These are phyloP conservation scores for Pantherophis alleghaniensis DNA, from an alignment of 2,797 vertebrate genomes.

Conservation along the genomic window DNA sequence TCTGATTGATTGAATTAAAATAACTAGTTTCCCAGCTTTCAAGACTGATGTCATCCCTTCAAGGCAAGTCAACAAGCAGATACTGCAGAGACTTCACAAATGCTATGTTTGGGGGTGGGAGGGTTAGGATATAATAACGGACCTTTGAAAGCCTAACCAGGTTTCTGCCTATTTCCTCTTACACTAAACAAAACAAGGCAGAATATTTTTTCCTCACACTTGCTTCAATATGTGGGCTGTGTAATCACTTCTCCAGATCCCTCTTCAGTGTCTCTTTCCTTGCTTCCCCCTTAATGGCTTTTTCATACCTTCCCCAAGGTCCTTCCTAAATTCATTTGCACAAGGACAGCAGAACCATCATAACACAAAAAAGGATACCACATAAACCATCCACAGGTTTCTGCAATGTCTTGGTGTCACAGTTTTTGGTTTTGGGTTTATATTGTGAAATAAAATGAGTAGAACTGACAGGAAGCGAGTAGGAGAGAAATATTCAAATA, in stretches of 20 bases:
- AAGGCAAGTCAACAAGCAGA: neutral
- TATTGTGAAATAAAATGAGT: neutral
- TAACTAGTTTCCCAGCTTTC: neutral
- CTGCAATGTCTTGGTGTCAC: neutral
- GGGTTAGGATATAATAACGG: neutral
- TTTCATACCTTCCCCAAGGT: neutral
- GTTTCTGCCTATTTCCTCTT: neutral
- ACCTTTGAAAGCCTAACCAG: neutral
- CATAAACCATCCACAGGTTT: neutral
- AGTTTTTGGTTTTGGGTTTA: neutral
- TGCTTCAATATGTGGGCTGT: neutral
- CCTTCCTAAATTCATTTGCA: neutral
- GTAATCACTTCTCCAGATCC: neutral
- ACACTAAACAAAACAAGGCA: neutral
- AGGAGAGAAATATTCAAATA: neutral
- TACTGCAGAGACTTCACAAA: neutral
- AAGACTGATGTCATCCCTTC: neutral
- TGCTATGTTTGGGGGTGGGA: neutral
- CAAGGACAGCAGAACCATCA: neutral
- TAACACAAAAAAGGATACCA: neutral
- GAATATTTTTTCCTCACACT: neutral
- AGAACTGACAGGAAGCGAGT: neutral
- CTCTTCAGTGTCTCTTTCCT: neutral
- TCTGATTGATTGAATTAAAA: neutral
- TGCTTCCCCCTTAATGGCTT: neutral